Evolutionary conservation across 2,113 vertebrate species (phyloP).

Genomic region (Tetrax tetrax): DNA sequence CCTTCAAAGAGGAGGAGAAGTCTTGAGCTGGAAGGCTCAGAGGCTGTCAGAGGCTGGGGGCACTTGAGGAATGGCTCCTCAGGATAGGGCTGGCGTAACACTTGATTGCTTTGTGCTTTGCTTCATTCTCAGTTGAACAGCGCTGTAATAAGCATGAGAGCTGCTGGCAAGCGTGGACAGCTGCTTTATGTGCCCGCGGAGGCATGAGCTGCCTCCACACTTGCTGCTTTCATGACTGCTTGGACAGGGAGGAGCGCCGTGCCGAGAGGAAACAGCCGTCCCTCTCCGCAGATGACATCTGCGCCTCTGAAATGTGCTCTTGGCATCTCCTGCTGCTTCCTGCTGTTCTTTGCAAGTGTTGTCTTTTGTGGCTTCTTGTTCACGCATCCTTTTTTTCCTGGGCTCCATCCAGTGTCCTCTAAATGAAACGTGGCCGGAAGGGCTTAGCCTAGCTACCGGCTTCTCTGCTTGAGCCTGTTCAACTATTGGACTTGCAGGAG

Average conservation of each 20-base stretch:
- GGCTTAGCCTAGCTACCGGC: background rate
- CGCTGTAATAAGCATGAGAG: background rate
- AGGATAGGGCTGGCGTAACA: background rate
- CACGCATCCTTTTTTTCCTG: background rate
- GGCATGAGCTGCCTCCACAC: background rate
- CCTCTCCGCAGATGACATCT: background rate
- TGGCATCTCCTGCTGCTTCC: background rate
- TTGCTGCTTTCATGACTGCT: background rate
- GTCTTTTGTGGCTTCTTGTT: background rate
- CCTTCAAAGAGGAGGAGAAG: background rate
- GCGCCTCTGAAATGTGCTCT: background rate
- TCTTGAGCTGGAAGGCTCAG: background rate
- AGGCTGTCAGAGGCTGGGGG: background rate
- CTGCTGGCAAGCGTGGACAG: background rate
- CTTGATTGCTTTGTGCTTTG: background rate
- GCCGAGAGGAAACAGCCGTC: background rate
- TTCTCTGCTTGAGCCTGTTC: background rate
- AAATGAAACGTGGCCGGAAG: background rate
- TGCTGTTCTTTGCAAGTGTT: background rate
- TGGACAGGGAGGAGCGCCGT: background rate
- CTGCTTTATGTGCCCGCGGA: background rate
- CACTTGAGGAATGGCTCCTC: background rate
- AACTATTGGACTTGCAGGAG: background rate
- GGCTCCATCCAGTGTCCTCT: background rate
- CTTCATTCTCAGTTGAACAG: background rate